Conservation (phyloP, 37 sponge, comb jelly and placozoan species). For the Beroe forskalii region DNA sequence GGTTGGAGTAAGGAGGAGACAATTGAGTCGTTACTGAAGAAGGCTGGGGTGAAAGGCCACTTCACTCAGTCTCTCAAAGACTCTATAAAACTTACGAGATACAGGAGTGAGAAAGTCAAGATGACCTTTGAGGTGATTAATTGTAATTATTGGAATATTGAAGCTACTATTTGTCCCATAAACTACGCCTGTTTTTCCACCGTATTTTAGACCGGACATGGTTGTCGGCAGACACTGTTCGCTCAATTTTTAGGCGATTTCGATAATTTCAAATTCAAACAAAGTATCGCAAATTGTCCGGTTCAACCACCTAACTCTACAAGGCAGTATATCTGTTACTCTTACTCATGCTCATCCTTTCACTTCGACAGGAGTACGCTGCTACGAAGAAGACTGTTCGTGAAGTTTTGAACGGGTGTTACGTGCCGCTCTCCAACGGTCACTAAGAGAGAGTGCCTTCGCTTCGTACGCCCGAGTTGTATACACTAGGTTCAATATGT, state of each 20-base stretch:
- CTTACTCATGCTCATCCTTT: too few species aligned
- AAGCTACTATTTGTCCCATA: too few species aligned
- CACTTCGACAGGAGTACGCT: slow-evolving; percentile 33
- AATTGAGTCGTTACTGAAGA: slow-evolving; percentile 84
- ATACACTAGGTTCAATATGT: too few species aligned
- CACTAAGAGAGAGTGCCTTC: background rate
- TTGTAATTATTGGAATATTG: background rate
- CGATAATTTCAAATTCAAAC: too few species aligned
- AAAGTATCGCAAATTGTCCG: too few species aligned
- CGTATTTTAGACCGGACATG: too few species aligned
- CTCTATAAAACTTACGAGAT: slow-evolving; percentile 75
- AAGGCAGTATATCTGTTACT: too few species aligned
- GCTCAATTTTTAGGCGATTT: too few species aligned
- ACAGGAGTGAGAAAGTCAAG: slow-evolving; percentile 83
- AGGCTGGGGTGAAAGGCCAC: slow-evolving; percentile 80
- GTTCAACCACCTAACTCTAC: too few species aligned
- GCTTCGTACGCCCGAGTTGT: too few species aligned
- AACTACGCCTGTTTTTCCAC: too few species aligned
- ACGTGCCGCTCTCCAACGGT: background rate
- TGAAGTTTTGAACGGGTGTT: slow-evolving; percentile 27
- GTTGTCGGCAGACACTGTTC: too few species aligned
- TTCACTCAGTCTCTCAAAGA: slow-evolving; percentile 74
- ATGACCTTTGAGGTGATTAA: slow-evolving; percentile 74
- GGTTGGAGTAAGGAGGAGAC: slow-evolving; percentile 89
- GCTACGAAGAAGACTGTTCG: background rate